Evolutionary conservation across 2,113 vertebrate genomes (phyloP).

Genomic region (Mesoclemmys tuberculata): DNA sequence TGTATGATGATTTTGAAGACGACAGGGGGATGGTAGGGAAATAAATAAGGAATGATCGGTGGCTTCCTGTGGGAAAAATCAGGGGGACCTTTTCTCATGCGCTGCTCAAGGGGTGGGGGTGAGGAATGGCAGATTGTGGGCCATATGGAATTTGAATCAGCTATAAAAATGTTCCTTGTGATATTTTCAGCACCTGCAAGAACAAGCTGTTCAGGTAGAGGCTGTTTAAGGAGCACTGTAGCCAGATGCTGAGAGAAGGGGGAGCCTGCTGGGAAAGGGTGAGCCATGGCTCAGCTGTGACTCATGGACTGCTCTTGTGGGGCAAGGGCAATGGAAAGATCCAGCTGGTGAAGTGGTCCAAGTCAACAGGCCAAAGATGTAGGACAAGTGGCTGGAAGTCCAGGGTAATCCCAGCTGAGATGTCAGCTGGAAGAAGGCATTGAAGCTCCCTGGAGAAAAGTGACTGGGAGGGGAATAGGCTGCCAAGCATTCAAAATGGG

Average conservation of each 20-base stretch:
- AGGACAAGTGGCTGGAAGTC: background rate
- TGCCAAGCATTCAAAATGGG: background rate
- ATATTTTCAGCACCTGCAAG: background rate
- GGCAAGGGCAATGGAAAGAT: background rate
- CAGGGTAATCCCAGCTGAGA: background rate
- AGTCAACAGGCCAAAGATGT: background rate
- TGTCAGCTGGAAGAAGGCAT: background rate
- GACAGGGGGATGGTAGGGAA: background rate
- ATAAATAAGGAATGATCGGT: background rate
- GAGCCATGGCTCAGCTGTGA: background rate
- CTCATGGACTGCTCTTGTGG: background rate
- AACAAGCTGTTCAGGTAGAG: background rate
- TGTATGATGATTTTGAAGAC: background rate
- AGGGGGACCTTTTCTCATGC: background rate
- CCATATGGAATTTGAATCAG: background rate
- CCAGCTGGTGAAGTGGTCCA: background rate
- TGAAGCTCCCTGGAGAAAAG: background rate
- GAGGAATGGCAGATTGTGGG: background rate
- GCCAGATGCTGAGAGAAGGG: background rate
- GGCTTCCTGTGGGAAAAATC: background rate
- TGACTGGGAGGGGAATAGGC: background rate
- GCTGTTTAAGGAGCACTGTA: background rate
- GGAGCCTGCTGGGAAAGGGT: background rate
- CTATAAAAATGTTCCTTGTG: background rate
- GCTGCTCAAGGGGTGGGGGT: rapidly evolving